Evolutionary conservation across 30 jellyfish, hydroid and myxozoan genomes (phyloP), one percentile per base, ranked within the genome.

Genomic region (Aurelia aurita): DNA sequence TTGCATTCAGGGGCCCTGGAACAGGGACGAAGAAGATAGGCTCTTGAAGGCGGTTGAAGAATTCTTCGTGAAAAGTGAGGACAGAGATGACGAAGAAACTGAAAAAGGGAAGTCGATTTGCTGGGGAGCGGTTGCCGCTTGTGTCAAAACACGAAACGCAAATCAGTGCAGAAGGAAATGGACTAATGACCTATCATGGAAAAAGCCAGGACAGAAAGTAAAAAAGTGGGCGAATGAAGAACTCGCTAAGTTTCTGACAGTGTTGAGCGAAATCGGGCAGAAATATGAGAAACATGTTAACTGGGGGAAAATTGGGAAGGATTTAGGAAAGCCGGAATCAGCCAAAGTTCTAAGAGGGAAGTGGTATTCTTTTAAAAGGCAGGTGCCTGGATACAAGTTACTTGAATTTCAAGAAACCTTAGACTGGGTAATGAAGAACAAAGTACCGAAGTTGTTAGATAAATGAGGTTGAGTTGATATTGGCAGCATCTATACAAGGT

Each of bases 91-190:
- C 5, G 14, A 25, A 23, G 59, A 12, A 23, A 0, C 10, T 29
- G 79, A 1, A 2, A 67, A 63, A 15, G 22, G 46, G 5, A 47
- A 45, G 57, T 19, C 13, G 23, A 63, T 79, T 16, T 22, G 58
- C 49, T 83, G 92, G 92, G 74, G 11, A 16, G 54, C 59, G 14
- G 64, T 83, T 3, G 26, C 92, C 8, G 0, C 5, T 22, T 14
- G 12, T 11, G 92, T 83, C 11, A 68, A 58, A 61, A 83, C 92
- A 3, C 78, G 92, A 35, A 54, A 32, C 46, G n/a, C 66, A 5
- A 70, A 58, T 2, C 76, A 75, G 45, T 77, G 87, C 58, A 44
- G 87, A 15, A 9, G 12, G 16, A 85, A 85, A 85, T 85, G 85
- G 89, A 25, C 26, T 0, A 57, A 10, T 55, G 45, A 61, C 34